phyloP scores from a whole-genome alignment of 2,888 invertebrate species.

The Meiosimyza platycephala region DNA sequence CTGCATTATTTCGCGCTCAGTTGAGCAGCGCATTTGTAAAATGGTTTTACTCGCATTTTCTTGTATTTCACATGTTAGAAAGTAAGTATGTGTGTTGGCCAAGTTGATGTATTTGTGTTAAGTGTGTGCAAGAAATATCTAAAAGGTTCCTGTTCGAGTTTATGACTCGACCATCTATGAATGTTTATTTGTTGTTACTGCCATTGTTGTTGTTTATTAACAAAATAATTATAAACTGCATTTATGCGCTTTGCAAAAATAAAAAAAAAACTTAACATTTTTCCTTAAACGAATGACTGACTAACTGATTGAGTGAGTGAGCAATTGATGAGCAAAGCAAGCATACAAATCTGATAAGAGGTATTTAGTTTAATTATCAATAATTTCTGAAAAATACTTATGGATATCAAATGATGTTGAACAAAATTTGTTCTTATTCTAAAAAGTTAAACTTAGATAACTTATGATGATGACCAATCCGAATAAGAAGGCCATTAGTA shows the following conservation, averaged over 20 bases:
- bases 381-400: too few relatives aligned
- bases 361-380: too few relatives aligned
- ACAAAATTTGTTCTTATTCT: too few relatives aligned
- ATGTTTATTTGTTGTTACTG: neutral
- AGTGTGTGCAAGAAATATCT: constrained; percentile 17
- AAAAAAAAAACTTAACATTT: neutral
- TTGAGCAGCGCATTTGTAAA: constrained; percentile 41
- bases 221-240: constrained; percentile 1
- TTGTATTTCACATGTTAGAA: neutral
- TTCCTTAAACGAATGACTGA: constrained; percentile 2
- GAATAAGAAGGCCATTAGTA: too few relatives aligned
- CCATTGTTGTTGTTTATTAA: neutral
- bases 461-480: too few relatives aligned
- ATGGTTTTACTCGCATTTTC: too few relatives aligned
- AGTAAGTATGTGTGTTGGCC: neutral
- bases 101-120: neutral
- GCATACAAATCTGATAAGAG: too few relatives aligned
- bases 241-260: too few relatives aligned
- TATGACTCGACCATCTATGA: neutral
- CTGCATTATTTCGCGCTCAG: constrained; percentile 45
- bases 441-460: too few relatives aligned
- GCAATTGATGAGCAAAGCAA: too few relatives aligned
- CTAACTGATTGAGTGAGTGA: constrained; percentile 7
- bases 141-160: constrained; percentile 26
- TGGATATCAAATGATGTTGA: too few relatives aligned